Base-by-base conservation (phyloP, 2,888 invertebrate genomes). In the Lepidocyrtoides sp. region DNA sequence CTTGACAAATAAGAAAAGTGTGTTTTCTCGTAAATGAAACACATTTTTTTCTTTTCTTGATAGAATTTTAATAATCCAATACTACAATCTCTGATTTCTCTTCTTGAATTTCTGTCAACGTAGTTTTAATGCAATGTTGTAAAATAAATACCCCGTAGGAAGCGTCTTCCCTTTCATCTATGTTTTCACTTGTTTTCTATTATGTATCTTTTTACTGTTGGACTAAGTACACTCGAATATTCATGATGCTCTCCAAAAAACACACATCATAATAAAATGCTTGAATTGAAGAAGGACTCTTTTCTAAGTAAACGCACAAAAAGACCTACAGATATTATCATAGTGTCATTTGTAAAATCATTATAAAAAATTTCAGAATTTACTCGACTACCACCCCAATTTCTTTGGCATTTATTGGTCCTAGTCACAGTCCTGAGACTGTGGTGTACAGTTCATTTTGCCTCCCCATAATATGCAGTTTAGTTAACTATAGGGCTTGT, bases 151-250 rank as follows among this genome's bases (percentile, higher is more conserved):
- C 23, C 26, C 60, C 26, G 8, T 2, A 60, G 26, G 26, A 60
- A 23, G 26, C n/a, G n/a, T n/a, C n/a, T n/a, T n/a, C n/a, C n/a
- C n/a, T n/a, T n/a, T n/a, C n/a, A n/a, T n/a, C n/a, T n/a, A n/a
- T n/a, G n/a, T n/a, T n/a, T n/a, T n/a, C n/a, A n/a, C n/a, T 60
- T 60, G 60, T 60, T 60, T 60, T 60, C 20, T 60, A 7, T 10
- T 2, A 66, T 32, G 32, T 66, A 5, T 66, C 2, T 66, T 66
- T 66, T 7, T 29, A 14, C 26, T 26, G 10, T 26, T 60, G 66
- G 32, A 23, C n/a, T n/a, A n/a, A n/a, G n/a, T n/a, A 32, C 29
- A 66, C 66, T 66, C n/a, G 66, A 66, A 66, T 66, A 66, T 66
- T 66, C 66, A n/a, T n/a, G n/a, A n/a, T n/a, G n/a, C n/a, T n/a